A percentile compares a stretch with the other conserved stretches of the same genome.
These are phyloP conservation scores for Periplaneta americana DNA, from an alignment of 1,140 invertebrate genomes.

Conservation along the genomic window DNA sequence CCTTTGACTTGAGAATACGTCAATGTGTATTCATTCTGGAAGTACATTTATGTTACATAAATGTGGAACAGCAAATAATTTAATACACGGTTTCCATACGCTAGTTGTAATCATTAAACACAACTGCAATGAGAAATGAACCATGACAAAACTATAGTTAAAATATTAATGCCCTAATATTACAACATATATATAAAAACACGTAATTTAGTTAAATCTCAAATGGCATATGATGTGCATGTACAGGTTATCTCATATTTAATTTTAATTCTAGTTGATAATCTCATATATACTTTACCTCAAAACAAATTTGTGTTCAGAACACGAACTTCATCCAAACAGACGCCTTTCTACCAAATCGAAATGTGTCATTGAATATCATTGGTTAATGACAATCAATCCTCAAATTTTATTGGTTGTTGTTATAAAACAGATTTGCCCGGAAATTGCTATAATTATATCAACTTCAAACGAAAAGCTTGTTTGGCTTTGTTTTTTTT, in stretches of 20 bases:
- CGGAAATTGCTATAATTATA: background rate
- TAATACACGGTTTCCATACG: no score
- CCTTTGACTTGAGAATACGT: background rate
- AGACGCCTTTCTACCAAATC: background rate
- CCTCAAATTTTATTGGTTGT: background rate
- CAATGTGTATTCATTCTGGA: background rate
- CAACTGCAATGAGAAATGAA: background rate
- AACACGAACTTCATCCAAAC: background rate
- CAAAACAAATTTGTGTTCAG: background rate
- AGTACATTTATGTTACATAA: no score
- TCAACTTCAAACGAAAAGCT: background rate
- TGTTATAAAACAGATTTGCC: background rate
- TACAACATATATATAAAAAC: background rate
- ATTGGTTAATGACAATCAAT: background rate
- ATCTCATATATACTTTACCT: background rate
- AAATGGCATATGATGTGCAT: background rate
- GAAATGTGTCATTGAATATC: background rate
- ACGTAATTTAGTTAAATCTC: background rate
- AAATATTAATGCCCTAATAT: background rate
- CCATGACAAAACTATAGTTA: background rate
- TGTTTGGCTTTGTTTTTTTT: no score
- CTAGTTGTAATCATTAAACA: background rate
- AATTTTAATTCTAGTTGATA: background rate
- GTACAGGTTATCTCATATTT: background rate
- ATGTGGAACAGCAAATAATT: no score